Conservation (phyloP, 2,797 vertebrate species). For the Acanthopagrus latus region DNA sequence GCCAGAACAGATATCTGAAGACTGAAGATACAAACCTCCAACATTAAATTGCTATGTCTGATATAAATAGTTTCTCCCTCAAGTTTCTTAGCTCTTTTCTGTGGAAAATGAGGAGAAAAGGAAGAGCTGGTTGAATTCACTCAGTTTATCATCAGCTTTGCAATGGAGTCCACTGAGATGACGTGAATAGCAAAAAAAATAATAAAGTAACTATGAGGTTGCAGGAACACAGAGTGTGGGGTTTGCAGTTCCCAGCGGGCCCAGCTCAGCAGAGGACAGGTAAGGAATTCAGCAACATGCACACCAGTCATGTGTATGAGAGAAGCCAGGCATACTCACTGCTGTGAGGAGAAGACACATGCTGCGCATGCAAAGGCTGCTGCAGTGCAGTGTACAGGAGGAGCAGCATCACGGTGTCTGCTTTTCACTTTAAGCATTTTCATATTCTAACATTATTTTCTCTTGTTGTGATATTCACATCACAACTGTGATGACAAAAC, state of each 20-base stretch:
- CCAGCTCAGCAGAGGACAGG: slow-evolving; percentile 1
- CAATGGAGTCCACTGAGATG: slow-evolving; percentile 38
- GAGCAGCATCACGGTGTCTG: neutral
- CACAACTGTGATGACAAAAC: no score
- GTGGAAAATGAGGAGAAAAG: slow-evolving; percentile 83
- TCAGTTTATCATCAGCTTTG: slow-evolving; percentile 40
- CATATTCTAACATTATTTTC: neutral
- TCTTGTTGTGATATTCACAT: no score
- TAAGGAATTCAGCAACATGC: neutral
- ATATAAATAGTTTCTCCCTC: slow-evolving; percentile 99
- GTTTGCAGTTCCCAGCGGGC: slow-evolving; percentile 4
- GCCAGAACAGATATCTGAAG: slow-evolving; percentile 41
- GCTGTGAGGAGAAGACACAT: slow-evolving; percentile 24
- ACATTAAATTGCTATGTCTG: slow-evolving; percentile 99
- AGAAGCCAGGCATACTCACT: slow-evolving; percentile 15
- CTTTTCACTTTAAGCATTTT: slow-evolving; percentile 10
- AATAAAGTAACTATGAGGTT: slow-evolving; percentile 25
- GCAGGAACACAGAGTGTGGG: slow-evolving; percentile 5
- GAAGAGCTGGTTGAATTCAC: slow-evolving; percentile 77
- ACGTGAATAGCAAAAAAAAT: slow-evolving; percentile 21
- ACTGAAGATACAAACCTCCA: slow-evolving; percentile 98
- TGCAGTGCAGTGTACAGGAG: slow-evolving; percentile 26
- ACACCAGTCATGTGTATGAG: neutral
- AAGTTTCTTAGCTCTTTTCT: slow-evolving; percentile 99
- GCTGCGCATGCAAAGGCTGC: slow-evolving; percentile 51